Percentiles rank a stretch among this genome's conserved stretches.
Evolutionary conservation across 2,113 vertebrate genomes (phyloP).

Genomic region (Nycticryphes semicollaris): DNA sequence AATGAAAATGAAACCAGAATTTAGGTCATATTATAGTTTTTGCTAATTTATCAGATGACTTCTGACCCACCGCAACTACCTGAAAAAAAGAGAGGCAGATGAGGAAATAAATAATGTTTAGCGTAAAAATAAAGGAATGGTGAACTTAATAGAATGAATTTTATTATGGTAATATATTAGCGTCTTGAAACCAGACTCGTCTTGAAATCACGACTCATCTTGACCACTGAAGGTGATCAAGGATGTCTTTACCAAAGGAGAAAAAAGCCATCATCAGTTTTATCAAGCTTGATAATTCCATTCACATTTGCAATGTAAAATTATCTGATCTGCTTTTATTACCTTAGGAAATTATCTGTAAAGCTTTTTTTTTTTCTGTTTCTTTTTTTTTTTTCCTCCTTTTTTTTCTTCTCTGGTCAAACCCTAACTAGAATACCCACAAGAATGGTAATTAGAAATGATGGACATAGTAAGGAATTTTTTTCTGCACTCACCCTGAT

Average conservation of each 20-base stretch:
- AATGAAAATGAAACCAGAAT: not conserved
- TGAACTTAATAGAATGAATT: not conserved
- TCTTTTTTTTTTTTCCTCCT: too few relatives aligned
- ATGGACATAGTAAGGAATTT: not conserved
- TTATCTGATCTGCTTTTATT: not conserved
- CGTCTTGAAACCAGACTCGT: not conserved
- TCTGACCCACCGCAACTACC: not conserved
- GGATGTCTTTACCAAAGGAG: not conserved
- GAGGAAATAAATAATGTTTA: not conserved
- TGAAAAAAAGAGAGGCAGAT: not conserved
- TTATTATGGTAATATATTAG: not conserved
- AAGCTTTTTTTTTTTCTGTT: not conserved
- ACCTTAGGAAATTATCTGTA: not conserved
- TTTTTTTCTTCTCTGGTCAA: not conserved
- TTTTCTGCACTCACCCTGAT: not conserved
- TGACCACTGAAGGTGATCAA: not conserved
- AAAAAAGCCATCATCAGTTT: not conserved
- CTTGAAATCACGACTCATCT: not conserved
- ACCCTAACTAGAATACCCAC: fast-evolving
- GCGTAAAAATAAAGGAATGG: not conserved
- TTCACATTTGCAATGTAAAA: not conserved
- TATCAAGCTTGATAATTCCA: not conserved
- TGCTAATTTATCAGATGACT: not conserved
- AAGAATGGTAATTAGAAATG: not conserved
- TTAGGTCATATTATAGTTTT: not conserved